Base-by-base conservation (phyloP, 2,797 vertebrate species). In the Lutjanus campechanus region DNA sequence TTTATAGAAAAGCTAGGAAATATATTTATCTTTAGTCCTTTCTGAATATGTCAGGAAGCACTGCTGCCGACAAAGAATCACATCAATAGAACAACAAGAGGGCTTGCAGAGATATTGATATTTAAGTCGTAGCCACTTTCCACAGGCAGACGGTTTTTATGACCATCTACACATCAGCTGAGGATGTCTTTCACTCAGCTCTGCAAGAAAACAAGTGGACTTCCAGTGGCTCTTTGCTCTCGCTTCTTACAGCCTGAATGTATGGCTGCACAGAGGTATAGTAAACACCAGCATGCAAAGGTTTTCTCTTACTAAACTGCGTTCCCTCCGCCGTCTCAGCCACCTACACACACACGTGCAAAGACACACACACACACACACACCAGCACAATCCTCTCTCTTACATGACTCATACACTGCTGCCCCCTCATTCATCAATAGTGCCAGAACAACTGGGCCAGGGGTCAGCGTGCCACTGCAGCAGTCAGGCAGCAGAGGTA, bases 401-500 rank as follows among this genome's bases (percentile, higher is more conserved):
- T 74, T 69, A 36, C 72, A 59, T 85, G 85, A 89, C 85, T 90
- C 91, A 88, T 58, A 78, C 61, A 44, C 78, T 76, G 9, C 92
- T 83, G 74, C 90, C 92, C 90, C 89, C 90, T 90, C 91, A 91
- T 92, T 90, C 88, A 92, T 91, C 90, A 90, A 89, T 91, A 89
- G 76, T 72, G 85, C 81, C 82, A 74, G 89, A 90, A 86, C 77
- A 88, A 89, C 83, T 82, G 90, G 88, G 82, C 84, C 78, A 78
- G 78, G 84, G 91, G 91, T 92, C 89, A 89, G 62, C 46, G 51
- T 88, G 87, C 71, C 75, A 75, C 84, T 74, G 92, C 80, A 77
- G 83, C 88, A 77, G 77, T 67, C 86, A 68, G 82, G 85, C 82
- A 70, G 85, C 19, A 16, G 85, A 86, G 76, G 81, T 73, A 82